A percentile compares a stretch with the other conserved stretches of the same genome.
phyloP scores from a whole-genome alignment of 2,113 vertebrate genomes.

The Heterocephalus glaber region DNA sequence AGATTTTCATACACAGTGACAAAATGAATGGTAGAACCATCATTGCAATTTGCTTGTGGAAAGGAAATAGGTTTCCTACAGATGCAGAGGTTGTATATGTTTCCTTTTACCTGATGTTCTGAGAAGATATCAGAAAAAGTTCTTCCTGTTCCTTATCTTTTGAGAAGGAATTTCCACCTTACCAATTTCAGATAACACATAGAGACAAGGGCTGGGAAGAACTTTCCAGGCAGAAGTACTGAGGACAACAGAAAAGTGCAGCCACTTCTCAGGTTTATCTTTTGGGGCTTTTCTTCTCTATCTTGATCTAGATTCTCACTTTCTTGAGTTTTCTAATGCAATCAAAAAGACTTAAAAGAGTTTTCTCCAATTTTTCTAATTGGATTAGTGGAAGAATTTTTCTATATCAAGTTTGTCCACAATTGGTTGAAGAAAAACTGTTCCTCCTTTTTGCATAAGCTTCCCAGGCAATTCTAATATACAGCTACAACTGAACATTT shows the following conservation, averaged over 20 bases:
- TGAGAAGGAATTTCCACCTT: not conserved
- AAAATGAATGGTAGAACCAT: not conserved
- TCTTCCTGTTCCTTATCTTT: not conserved
- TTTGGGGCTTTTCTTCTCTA: not conserved
- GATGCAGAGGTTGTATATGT: not conserved
- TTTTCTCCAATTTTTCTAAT: not conserved
- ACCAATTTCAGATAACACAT: not conserved
- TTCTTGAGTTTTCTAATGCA: not conserved
- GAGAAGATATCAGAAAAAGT: not conserved
- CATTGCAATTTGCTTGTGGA: not conserved
- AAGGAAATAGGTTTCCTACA: not conserved
- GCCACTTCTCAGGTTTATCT: not conserved
- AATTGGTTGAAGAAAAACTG: not conserved
- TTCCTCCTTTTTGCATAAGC: not conserved
- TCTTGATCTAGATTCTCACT: not conserved
- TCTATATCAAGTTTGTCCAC: not conserved
- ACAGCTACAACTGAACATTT: not conserved
- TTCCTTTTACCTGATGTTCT: not conserved
- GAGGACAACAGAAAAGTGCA: not conserved
- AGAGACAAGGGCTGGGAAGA: not conserved
- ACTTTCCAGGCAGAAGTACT: not conserved
- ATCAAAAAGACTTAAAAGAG: not conserved
- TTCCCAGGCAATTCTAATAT: not conserved
- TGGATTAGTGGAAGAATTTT: not conserved
- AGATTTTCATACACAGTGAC: not conserved